These are phyloP conservation scores for Buteo buteo DNA, from an alignment of 2,113 vertebrate species.

Conservation along the genomic window DNA sequence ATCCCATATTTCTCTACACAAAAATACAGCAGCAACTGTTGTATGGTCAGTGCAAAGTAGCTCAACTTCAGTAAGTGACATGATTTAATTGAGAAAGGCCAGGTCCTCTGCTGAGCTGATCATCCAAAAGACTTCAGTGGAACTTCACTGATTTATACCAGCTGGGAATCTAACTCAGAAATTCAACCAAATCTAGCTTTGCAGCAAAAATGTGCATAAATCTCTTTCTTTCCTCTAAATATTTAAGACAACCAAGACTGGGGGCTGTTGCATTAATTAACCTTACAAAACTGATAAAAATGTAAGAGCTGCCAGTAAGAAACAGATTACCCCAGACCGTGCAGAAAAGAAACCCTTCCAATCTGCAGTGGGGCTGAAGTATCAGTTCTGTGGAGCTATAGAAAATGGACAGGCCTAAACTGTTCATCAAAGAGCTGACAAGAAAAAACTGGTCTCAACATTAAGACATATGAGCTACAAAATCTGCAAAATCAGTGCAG, in stretches of 20 bases:
- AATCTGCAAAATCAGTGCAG: not conserved
- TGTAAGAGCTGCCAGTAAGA: not conserved
- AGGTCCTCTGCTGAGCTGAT: not conserved
- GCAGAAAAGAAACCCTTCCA: not conserved
- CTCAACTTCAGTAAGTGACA: not conserved
- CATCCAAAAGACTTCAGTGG: not conserved
- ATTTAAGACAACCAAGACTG: not conserved
- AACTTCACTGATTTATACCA: not conserved
- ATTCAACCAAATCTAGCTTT: not conserved
- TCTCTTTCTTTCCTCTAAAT: not conserved
- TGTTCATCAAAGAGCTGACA: not conserved
- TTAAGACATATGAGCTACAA: not conserved
- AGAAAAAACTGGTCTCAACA: not conserved
- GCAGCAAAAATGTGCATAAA: not conserved
- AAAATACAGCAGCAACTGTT: not conserved
- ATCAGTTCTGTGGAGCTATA: not conserved
- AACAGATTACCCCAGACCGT: not conserved
- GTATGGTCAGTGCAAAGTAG: not conserved
- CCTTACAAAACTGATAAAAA: conserved; percentile 18
- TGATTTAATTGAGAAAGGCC: not conserved
- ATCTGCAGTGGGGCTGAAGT: not conserved
- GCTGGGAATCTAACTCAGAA: not conserved
- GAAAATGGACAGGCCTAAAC: not conserved
- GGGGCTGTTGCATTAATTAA: conserved; percentile 20
- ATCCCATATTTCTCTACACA: not conserved